Base-by-base conservation (phyloP, 2,113 vertebrate species). In the Syngnathoides biaculeatus region DNA sequence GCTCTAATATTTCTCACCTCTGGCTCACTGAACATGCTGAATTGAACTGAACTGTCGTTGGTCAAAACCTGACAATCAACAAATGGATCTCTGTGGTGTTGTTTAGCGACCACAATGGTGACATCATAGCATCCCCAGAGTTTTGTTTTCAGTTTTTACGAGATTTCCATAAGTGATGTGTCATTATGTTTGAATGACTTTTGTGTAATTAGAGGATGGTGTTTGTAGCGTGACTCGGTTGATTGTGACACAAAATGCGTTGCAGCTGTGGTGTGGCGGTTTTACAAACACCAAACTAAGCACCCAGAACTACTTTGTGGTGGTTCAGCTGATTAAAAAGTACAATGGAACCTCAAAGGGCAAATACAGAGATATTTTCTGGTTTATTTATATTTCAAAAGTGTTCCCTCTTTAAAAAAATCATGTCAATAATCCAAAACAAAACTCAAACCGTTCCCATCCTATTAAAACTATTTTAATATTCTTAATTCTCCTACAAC, bases 141-240 rank as follows among this genome's bases (percentile, higher is more conserved):
- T 45, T 85, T 87, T 69, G 72, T 79, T 73, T 64, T 67, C 69
- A 68, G n/a, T 50, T 77, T 86, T 83, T 79, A 79, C 78, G 84
- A 76, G 70, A 72, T 79, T 82, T 81, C 72, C 73, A 69, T 67
- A n/a, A 27, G 58, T 71, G 79, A 82, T 83, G 73, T 81, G 73
- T 66, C 76, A 85, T 84, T 81, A 80, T 65, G 67, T 65, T 69
- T 70, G 80, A 83, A 76, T 73, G 53, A 78, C 68, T 62, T 74
- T 45, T 78, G 77, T 64, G 73, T 73, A 84, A 86, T 87, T 78
- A 75, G 61, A 71, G 63, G 74, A 75, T 68, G 56, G 55, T 78
- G 64, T 40, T 59, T 72, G 71, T 69, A 63, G 68, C 38, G 53
- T 65, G 55, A 75, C 24, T 69, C 22, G 20, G n/a, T 14, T 48